phyloP scores from a whole-genome alignment of 2,797 vertebrate species.

The Channa striata region DNA sequence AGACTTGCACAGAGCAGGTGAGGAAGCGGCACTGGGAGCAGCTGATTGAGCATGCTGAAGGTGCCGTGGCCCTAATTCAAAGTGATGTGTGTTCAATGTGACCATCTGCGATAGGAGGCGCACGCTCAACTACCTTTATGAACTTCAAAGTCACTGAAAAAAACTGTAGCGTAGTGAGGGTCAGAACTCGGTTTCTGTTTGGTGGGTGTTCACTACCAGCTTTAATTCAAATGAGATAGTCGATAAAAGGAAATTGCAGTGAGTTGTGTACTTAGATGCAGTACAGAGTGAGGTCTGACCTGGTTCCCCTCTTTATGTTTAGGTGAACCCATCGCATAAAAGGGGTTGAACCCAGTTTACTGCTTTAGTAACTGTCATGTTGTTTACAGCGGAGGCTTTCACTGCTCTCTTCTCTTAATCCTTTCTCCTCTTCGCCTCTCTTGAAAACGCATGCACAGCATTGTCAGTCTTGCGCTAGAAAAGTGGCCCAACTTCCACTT shows the following conservation, averaged over 20 bases:
- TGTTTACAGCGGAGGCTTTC: conserved; percentile 71
- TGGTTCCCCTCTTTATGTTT: conserved; percentile 37
- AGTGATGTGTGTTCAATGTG: conserved; percentile 40
- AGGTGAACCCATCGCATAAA: conserved; percentile 35
- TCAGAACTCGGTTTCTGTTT: not conserved
- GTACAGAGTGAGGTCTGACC: conserved; percentile 27
- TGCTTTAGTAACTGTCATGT: conserved; percentile 61
- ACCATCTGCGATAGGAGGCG: conserved; percentile 57
- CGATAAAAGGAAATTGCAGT: not conserved
- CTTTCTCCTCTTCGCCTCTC: conserved; percentile 25
- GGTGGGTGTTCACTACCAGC: not conserved
- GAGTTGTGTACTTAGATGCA: not conserved
- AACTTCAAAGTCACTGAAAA: conserved; percentile 42
- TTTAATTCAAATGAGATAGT: not conserved
- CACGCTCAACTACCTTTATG: conserved; percentile 9
- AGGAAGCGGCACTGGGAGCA: conserved; percentile 21
- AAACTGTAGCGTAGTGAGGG: not conserved
- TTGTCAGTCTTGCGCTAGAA: conserved; percentile 46
- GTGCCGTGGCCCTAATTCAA: conserved; percentile 45
- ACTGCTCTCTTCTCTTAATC: conserved; percentile 61
- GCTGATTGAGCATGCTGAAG: conserved; percentile 36
- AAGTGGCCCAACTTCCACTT: conserved; percentile 39
- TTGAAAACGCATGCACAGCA: conserved; percentile 53
- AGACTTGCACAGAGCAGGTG: conserved; percentile 37
- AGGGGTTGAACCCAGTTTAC: conserved; percentile 57